Evolutionary conservation across 2,113 vertebrate species (phyloP), one percentile per base, ranked within the genome.

Genomic region (Oreochromis spilurus): DNA sequence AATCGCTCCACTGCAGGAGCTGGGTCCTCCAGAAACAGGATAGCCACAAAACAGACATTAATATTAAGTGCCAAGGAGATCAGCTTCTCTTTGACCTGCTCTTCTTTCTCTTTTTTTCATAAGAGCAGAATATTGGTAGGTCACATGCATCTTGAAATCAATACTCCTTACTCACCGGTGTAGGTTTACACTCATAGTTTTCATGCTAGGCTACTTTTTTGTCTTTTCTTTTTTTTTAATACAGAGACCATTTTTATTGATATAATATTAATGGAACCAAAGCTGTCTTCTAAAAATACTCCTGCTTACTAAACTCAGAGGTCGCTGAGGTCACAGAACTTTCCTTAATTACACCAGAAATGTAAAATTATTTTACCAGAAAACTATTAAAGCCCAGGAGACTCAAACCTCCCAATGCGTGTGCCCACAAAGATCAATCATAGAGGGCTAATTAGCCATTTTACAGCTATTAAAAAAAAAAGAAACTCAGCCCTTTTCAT

Each of bases 31-130:
- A 92, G 96, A 92, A 96, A 96, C 60, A 16, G 57, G 92, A 96
- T 81, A 93, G 87, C 84, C 79, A 38, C 91, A 90, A 92, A 95
- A 92, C 93, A 92, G 90, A 95, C 95, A 95, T 94, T 91, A 95
- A 96, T 96, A 96, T 96, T 95, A 94, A 95, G 93, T 88, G 87
- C 84, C 82, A 82, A 81, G 65, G 85, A 91, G 94, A 92, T 96
- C 90, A 52, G 82, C 82, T 95, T 93, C 87, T 91, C 90, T 86
- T 79, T 26, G 40, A 60, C 57, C 81, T 40, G 79, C 82, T 90
- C 80, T 88, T 55, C 16, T 50, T 43, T 84, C 58, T 54, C 54
- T 77, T 77, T 84, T 84, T 86, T 89, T 92, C 80, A 88, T 91
- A 90, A 89, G 72, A 86, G 84, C 70, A 88, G 60, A 82, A 84